Evolutionary conservation across 2,797 vertebrate species (phyloP).

Genomic region (Phylloscopus collybita): DNA sequence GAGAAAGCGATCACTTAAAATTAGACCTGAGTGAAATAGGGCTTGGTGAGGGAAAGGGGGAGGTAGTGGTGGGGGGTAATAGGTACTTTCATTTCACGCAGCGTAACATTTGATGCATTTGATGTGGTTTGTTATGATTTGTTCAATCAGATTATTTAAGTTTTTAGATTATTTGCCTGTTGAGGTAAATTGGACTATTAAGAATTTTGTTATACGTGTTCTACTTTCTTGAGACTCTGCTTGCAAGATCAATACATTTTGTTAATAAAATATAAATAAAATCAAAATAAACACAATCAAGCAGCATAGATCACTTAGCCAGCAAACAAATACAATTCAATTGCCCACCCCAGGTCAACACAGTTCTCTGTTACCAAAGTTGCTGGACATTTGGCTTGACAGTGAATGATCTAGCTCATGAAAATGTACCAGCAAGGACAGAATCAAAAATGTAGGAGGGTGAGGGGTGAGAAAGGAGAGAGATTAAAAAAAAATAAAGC

Average conservation of each 20-base stretch:
- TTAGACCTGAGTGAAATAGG: constrained; percentile 14
- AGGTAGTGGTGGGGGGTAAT: not conserved
- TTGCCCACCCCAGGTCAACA: not conserved
- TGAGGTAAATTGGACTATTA: not conserved
- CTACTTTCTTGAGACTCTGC: not conserved
- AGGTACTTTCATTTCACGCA: not conserved
- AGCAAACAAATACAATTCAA: not conserved
- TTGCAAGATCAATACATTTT: not conserved
- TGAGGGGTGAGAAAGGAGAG: fast-evolving
- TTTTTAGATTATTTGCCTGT: not conserved
- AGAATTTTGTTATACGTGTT: not conserved
- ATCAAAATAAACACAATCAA: not conserved
- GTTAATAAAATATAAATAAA: not conserved
- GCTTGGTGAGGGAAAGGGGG: constrained; percentile 9
- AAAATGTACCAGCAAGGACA: not conserved
- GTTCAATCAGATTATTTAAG: not conserved
- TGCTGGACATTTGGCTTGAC: not conserved
- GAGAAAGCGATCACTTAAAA: constrained; percentile 62
- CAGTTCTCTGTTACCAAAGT: not conserved
- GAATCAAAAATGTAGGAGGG: not conserved
- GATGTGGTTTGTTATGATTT: not conserved
- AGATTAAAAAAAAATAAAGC: not conserved
- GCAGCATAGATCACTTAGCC: not conserved
- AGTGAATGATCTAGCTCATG: not conserved
- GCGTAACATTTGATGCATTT: not conserved